Evolutionary conservation across 2,888 invertebrate genomes (phyloP).

Genomic region (Empis stercorea): DNA sequence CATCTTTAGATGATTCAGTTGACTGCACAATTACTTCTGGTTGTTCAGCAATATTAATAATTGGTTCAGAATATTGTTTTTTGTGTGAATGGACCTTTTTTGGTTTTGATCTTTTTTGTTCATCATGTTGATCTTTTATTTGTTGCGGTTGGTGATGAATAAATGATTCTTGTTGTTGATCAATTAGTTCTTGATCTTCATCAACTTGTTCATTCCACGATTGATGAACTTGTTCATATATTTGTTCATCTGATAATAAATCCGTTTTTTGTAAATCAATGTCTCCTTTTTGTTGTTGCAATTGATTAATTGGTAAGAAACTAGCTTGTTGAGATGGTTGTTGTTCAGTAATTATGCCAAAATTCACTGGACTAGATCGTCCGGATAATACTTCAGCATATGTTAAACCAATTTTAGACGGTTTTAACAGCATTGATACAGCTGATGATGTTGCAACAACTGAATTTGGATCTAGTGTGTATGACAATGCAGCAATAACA

Average conservation of each 20-base stretch:
- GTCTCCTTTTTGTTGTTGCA: background rate
- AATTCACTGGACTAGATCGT: conserved; percentile 33
- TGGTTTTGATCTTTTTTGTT: conserved; percentile 10
- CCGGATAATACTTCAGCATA: conserved; percentile 64
- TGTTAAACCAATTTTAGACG: conserved; percentile 35
- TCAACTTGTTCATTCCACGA: conserved; percentile 1
- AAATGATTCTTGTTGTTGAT: conserved; percentile 2
- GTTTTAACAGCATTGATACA: conserved; percentile 38
- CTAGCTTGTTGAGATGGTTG: conserved; percentile 9
- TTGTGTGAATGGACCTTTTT: conserved; percentile 8
- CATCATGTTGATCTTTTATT: conserved; percentile 1
- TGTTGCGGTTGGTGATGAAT: conserved; percentile 5
- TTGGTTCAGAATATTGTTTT: background rate
- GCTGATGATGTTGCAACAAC: conserved; percentile 39
- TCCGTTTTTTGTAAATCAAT: background rate
- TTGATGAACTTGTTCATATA: background rate
- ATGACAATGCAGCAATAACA: conserved; percentile 56
- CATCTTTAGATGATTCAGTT: conserved; percentile 6
- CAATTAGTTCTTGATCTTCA: background rate
- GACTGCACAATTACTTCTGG: conserved; percentile 11
- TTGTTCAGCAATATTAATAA: background rate
- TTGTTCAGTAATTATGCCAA: conserved; percentile 16
- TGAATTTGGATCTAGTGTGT: conserved; percentile 60
- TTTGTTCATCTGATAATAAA: background rate
- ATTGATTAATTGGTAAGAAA: background rate